Base-by-base conservation (phyloP, 2,113 vertebrate genomes). In the Okapia johnstoni region DNA sequence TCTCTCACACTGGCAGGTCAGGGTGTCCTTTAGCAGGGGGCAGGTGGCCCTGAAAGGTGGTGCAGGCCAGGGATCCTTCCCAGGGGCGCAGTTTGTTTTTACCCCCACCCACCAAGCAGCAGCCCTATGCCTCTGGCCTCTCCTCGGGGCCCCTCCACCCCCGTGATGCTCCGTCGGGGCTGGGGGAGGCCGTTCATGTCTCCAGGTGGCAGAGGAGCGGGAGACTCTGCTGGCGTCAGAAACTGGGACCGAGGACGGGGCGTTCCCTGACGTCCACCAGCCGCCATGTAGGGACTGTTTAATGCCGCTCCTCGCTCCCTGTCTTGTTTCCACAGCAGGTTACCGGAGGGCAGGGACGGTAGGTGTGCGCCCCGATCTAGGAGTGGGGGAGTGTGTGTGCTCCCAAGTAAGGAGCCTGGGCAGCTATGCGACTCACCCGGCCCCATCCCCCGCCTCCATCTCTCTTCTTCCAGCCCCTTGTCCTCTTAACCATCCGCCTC, bases 101-200 rank as follows among this genome's bases (percentile, higher is more conserved):
- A 40, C 40, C 9, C 4, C 25, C 4, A 4, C 30, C 33, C 15
- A 33, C 61, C 61, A 17, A 63, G 61, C 30, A 17, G 61, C 30
- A 63, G 30, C 19, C 63, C 26, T 58, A 23, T 2, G 84, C 13
- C 17, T 40, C 7, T 6, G 46, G 14, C 1, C 12, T 43, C 87
- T 33, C 43, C 52, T 36, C 0, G 13, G 3, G 2, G 5, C 40
- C 2, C 15, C 25, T 5, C 5, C 23, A 9, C n/a, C 36, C 26
- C n/a, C 14, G 0, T 3, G 48, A 21, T 5, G 11, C 40, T 28
- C 81, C 2, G 0, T 0, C 2, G 0, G 9, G 23, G 26, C 90
- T 28, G 2, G 16, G 7, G 13, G 5, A 9, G 12, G 61, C 61
- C 1, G 0, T 7, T 6, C 7, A 4, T 1, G 30, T 19, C 2